Conservation (phyloP, 2,888 invertebrate genomes). For the Myopa tessellatipennis region DNA sequence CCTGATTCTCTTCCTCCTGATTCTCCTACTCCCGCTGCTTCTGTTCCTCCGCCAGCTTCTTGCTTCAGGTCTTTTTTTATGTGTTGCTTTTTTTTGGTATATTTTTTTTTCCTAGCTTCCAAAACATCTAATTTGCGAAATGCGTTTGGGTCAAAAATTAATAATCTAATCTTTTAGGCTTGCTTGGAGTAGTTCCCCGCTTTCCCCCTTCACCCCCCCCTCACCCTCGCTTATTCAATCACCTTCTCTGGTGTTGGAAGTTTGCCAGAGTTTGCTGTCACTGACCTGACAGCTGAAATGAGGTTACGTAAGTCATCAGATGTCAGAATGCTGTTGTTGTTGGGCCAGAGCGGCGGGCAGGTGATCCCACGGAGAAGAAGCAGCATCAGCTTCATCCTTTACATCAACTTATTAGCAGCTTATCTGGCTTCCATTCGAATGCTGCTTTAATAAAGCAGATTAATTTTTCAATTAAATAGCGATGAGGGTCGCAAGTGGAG, state of each 20-base stretch:
- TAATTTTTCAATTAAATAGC: too few relatives aligned
- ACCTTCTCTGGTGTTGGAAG: too few relatives aligned
- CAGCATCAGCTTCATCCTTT: too few relatives aligned
- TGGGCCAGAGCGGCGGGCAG: too few relatives aligned
- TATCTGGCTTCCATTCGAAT: too few relatives aligned
- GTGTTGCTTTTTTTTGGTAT: background rate
- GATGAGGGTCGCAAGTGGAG: too few relatives aligned
- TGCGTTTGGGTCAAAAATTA: constrained; percentile 46
- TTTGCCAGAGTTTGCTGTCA: constrained; percentile 7
- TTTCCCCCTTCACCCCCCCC: background rate
- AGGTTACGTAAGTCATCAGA: constrained; percentile 12
- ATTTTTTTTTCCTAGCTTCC: background rate
- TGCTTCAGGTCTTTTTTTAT: background rate
- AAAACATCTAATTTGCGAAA: constrained; percentile 41
- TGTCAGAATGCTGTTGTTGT: too few relatives aligned
- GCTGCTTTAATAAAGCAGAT: too few relatives aligned
- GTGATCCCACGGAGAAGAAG: too few relatives aligned
- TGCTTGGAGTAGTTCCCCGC: background rate
- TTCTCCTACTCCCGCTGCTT: too few relatives aligned
- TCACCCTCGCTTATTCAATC: background rate
- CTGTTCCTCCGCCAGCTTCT: constrained; percentile 4
- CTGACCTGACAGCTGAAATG: constrained; percentile 18
- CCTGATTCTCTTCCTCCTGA: too few relatives aligned
- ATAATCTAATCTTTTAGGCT: constrained; percentile 42
- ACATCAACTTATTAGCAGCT: background rate